These are phyloP conservation scores for Motacilla alba DNA, from an alignment of 2,113 vertebrate genomes.

Conservation along the genomic window DNA sequence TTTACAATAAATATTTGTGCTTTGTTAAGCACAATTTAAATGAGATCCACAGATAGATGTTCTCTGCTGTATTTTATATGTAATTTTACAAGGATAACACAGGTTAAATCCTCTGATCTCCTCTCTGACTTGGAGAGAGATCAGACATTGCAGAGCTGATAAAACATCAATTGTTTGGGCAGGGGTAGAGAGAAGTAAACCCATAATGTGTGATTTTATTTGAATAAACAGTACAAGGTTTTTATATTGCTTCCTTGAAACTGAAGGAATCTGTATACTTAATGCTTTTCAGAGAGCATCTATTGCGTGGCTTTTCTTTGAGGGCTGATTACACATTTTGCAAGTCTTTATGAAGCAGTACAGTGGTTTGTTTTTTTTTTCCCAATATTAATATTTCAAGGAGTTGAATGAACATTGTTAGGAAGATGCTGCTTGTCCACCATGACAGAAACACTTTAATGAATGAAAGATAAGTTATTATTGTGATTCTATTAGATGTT, in stretches of 20 bases:
- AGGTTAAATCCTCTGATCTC: not conserved
- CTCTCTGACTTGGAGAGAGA: constrained; percentile 4
- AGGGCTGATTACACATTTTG: not conserved
- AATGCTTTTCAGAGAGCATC: not conserved
- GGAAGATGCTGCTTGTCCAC: not conserved
- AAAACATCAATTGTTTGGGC: not conserved
- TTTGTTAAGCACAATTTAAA: not conserved
- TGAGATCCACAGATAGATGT: not conserved
- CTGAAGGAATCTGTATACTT: not conserved
- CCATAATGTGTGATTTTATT: not conserved
- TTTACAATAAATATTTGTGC: not conserved
- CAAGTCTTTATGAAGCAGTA: not conserved
- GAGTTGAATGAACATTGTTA: not conserved
- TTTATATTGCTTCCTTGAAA: constrained; percentile 11
- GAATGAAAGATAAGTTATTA: not conserved
- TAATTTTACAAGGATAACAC: not conserved
- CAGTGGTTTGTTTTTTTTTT: not conserved
- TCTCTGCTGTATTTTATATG: not conserved
- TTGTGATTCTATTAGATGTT: not conserved
- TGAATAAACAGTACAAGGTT: not conserved
- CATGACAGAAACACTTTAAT: not conserved
- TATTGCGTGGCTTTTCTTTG: not conserved
- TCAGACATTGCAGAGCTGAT: constrained; percentile 11
- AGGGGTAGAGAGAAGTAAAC: not conserved
- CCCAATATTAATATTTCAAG: not conserved